Percentiles rank a stretch among this genome's conserved stretches.
These are phyloP conservation scores for Dreissena polymorpha DNA, from an alignment of 1,140 invertebrate species.

Conservation along the genomic window DNA sequence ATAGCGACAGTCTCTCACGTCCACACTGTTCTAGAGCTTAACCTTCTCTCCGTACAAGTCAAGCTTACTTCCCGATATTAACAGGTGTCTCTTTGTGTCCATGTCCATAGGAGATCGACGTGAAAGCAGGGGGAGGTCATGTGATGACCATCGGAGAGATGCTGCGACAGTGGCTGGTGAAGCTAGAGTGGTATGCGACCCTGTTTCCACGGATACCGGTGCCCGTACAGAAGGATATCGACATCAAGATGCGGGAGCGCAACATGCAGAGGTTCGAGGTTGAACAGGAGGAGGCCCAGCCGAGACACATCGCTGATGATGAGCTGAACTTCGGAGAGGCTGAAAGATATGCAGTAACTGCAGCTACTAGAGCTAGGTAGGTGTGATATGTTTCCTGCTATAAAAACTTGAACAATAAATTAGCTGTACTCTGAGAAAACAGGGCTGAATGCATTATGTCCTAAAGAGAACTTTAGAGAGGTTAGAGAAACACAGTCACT, in stretches of 20 bases:
- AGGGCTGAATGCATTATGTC: neutral
- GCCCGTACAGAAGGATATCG: conserved; percentile 91
- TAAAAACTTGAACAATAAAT: neutral
- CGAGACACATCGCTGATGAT: conserved; percentile 80
- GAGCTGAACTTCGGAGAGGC: conserved; percentile 82
- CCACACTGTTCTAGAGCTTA: conserved; percentile 68
- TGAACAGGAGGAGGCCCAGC: conserved; percentile 22
- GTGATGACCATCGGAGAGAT: conserved; percentile 96
- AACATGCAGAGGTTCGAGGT: conserved; percentile 10
- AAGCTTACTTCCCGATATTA: neutral
- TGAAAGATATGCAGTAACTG: conserved; percentile 65
- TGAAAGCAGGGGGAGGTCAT: conserved; percentile 97
- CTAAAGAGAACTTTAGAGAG: neutral
- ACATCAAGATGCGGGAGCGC: conserved; percentile 69
- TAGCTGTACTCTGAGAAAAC: neutral
- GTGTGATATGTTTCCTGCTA: neutral
- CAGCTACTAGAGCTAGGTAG: conserved; percentile 19
- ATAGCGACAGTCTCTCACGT: neutral
- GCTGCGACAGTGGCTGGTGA: conserved; percentile 95
- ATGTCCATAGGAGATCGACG: conserved; percentile 91
- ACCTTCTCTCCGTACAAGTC: conserved; percentile 22
- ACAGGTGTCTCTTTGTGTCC: neutral
- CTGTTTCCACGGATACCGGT: conserved; percentile 99
- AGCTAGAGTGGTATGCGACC: conserved; percentile 96
- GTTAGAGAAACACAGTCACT: too few relatives aligned